Base-by-base conservation (phyloP, 2,888 invertebrate species). In the Cheilosia pagana region DNA sequence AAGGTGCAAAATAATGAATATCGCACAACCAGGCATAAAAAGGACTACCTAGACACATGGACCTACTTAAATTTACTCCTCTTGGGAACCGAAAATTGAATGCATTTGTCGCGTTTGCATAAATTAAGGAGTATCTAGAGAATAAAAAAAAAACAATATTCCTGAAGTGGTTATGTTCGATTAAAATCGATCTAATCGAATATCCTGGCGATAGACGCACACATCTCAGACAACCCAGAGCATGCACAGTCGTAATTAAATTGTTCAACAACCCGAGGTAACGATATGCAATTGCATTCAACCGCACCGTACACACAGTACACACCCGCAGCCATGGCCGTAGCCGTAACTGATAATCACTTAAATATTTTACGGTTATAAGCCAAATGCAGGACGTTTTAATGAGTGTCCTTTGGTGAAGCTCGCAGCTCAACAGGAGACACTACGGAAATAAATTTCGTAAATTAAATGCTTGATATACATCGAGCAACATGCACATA, bases 331-430 rank as follows among this genome's bases (percentile, higher is more conserved):
- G 35, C 16, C 23, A 25, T 6, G 7, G 63, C 43, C 25, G n/a
- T 39, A 21, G 6, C 59, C 43, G 62, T 72, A 62, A 76, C 71
- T 39, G 70, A 67, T 76, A 67, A 76, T 85, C 75, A 81, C 65
- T 85, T 85, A 50, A 50, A 43, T 65, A 85, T 85, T 85, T 85
- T 85, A 85, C 79, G 85, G 71, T 85, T 81, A 81, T 81, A 67
- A 71, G 53, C 50, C 55, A 31, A 68, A 62, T 62, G 57, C 52
- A 53, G 75, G 79, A 85, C 85, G 76, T 63, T 79, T 72, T 31
- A 65, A 43, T 45, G 31, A 45, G 39, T 48, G 50, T 59, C 60
- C 68, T 62, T 41, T 14, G 25, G 41, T 55, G 52, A 39, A 67
- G n/a, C 62, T 53, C 31, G 28, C 28, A 41, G 53, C 28, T 63